phyloP scores from a whole-genome alignment of 1,140 invertebrate genomes.

The Cotesia glomerata region DNA sequence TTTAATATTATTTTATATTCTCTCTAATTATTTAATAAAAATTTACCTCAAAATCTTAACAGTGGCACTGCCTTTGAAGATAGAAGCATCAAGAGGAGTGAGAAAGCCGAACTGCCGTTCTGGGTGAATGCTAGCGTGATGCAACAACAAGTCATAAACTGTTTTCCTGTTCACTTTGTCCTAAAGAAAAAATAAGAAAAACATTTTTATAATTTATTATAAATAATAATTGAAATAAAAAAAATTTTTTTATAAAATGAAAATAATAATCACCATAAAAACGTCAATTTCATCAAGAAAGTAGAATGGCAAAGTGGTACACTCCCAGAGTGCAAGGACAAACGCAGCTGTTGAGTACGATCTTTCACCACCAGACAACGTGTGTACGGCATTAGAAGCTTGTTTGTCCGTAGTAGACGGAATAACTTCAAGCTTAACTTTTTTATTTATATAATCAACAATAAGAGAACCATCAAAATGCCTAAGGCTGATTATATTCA shows the following conservation, averaged over 20 bases:
- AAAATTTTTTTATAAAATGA: constrained; percentile 20
- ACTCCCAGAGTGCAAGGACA: constrained; percentile 92
- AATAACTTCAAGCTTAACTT: constrained; percentile 67
- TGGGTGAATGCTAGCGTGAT: constrained; percentile 68
- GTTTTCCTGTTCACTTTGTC: constrained; percentile 76
- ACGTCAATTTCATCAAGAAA: constrained; percentile 99
- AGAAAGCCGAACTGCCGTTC: constrained; percentile 77
- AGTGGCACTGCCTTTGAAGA: constrained; percentile 58
- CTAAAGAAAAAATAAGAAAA: constrained; percentile 56
- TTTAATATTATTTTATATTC: too few species aligned
- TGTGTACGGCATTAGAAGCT: constrained; percentile 53
- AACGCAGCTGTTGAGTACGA: constrained; percentile 95
- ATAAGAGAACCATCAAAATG: constrained; percentile 68
- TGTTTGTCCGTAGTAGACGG: constrained; percentile 58
- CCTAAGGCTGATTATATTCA: constrained; percentile 59
- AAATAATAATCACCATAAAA: constrained; percentile 79
- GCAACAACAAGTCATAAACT: constrained; percentile 72
- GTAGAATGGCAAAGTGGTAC: constrained; percentile 89
- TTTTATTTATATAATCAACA: constrained; percentile 67
- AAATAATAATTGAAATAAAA: constrained; percentile 22
- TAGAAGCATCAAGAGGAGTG: constrained; percentile 76
- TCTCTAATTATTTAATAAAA: constrained; percentile 6
- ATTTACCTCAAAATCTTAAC: constrained; percentile 67
- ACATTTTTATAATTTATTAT: constrained; percentile 16
- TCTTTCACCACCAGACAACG: constrained; percentile 92